Percentiles rank a stretch among this genome's conserved stretches.
These are phyloP conservation scores for Bradysia coprophila DNA, from an alignment of 1,140 invertebrate genomes.

Conservation along the genomic window DNA sequence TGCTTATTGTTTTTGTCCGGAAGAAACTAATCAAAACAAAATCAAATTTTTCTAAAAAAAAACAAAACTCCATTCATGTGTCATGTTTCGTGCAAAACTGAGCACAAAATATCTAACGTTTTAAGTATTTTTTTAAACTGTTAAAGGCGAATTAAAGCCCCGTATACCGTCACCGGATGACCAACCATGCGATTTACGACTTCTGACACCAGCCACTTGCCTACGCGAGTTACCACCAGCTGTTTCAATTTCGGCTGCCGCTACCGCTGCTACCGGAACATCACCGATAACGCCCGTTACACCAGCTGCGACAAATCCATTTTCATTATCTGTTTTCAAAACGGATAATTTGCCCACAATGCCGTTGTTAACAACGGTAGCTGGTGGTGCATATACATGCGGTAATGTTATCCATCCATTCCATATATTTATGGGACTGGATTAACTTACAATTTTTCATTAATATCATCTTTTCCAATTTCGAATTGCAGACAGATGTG, in stretches of 20 bases:
- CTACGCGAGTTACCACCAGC: background rate
- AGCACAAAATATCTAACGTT: background rate
- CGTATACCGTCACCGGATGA: conserved; percentile 1
- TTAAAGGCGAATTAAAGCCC: background rate
- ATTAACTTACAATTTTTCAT: too few species aligned
- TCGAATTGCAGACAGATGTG: too few species aligned
- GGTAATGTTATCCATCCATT: too few species aligned
- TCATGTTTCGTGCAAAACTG: background rate
- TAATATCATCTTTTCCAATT: too few species aligned
- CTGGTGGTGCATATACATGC: conserved; percentile 23
- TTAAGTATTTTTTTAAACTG: background rate
- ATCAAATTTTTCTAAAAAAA: too few species aligned
- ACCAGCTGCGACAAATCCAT: background rate
- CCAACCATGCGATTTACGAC: conserved; percentile 18
- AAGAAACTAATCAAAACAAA: background rate
- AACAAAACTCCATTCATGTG: too few species aligned
- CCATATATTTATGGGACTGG: too few species aligned
- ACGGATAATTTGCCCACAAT: background rate
- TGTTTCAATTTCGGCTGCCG: background rate
- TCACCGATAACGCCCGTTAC: background rate
- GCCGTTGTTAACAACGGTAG: background rate
- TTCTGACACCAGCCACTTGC: conserved; percentile 5
- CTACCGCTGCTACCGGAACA: background rate
- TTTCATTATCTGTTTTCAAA: background rate
- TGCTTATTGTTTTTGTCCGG: background rate